Base-by-base conservation (phyloP, 2,113 vertebrate species). In the Albula glossodonta region DNA sequence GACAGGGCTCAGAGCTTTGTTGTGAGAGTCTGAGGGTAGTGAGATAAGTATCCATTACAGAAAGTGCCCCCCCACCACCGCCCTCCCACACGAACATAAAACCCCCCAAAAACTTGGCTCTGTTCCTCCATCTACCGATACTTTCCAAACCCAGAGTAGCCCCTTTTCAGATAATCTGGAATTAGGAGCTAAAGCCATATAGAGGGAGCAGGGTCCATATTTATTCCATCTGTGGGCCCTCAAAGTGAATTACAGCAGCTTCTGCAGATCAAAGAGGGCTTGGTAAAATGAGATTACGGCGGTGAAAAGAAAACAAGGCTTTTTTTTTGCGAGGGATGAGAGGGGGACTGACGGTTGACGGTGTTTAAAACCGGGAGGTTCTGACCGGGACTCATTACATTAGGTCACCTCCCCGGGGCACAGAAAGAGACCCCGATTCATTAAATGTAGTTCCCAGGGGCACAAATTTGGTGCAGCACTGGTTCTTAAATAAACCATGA, bases 41-140 rank as follows among this genome's bases (percentile, higher is more conserved):
- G 89, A 95, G 94, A 96, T 96, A 96, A 96, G 95, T 96, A 96
- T 96, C 96, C 95, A 96, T 96, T 96, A 96, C 96, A 96, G 95
- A 94, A 94, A 93, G 92, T 90, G 93, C 92, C 93, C 92, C 92
- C 89, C 83, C 84, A 81, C 83, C 70, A 70, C 77, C 91, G 25
- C 63, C 85, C 91, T 88, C 91, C 53, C 53, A 6, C 12, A 93
- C 53, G 94, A 94, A 93, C 92, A 91, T 91, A 92, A 91, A 41
- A 41, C 31, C 31, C 31, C 92, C 92, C 94, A 94, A 95, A 93
- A 94, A 93, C 94, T 94, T 87, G 92, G 92, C 93, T 90, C 89
- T 92, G 89, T 93, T 91, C 92, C 92, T 63, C 90, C 92, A 92
- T 91, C 90, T 92, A 94, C 94, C 95, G 94, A 95, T 95, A 94